Percentiles rank a stretch among this genome's conserved stretches.
Evolutionary conservation across 2,797 vertebrate genomes (phyloP).

Genomic region (Mionectes olivaceus): DNA sequence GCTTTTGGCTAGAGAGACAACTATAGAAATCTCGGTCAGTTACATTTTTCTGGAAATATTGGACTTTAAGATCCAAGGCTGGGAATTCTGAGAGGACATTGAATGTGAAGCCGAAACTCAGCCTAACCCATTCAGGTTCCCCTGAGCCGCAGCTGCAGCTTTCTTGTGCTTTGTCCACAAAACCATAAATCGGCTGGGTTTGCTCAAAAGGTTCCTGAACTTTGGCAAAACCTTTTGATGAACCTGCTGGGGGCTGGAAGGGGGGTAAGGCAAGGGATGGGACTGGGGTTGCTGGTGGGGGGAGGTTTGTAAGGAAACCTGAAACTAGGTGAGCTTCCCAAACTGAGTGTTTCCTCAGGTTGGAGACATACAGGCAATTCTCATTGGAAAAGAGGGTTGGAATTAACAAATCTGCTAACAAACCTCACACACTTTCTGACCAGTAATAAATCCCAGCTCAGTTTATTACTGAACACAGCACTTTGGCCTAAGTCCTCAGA

Average conservation of each 20-base stretch:
- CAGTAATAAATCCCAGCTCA: neutral
- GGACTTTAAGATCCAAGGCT: neutral
- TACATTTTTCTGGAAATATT: neutral
- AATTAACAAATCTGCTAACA: conserved; percentile 16
- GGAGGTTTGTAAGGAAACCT: neutral
- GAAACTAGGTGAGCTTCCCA: conserved; percentile 20
- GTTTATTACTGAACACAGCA: neutral
- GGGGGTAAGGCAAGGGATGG: neutral
- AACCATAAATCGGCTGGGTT: conserved; percentile 14
- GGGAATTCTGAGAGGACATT: neutral
- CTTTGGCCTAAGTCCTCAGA: neutral
- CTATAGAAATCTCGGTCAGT: neutral
- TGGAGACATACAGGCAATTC: neutral
- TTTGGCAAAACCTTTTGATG: conserved; percentile 49
- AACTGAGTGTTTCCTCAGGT: neutral
- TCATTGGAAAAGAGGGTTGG: neutral
- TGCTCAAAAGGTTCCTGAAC: conserved; percentile 32
- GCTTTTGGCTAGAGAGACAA: neutral
- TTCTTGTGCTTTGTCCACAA: neutral
- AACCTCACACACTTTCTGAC: neutral
- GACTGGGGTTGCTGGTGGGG: neutral
- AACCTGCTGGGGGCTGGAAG: conserved; percentile 29
- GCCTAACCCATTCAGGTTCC: neutral
- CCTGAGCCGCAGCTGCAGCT: neutral
- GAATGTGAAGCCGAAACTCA: neutral